Evolutionary conservation across 2,888 invertebrate species (phyloP), one percentile per base, ranked within the genome.

Genomic region (Loripinus fragilis): DNA sequence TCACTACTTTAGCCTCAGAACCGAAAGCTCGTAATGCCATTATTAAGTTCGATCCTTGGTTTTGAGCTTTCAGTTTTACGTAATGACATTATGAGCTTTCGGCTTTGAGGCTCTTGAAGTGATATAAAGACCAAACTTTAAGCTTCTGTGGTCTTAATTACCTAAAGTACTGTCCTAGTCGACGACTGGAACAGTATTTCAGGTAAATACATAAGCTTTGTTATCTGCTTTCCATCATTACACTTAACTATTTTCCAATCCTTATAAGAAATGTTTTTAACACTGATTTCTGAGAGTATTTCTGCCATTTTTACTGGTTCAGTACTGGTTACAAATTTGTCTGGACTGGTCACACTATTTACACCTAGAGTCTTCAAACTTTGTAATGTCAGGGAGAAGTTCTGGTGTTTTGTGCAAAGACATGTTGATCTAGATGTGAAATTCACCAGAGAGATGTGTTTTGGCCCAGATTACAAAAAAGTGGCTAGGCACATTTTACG

Each of bases 341-440:
- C 67, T n/a, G 42, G 42, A 67, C 67, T 67, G 17, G 67, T 67
- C 1, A 3, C 2, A 17, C 15, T n/a, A 20, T 0, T 42, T 0
- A 67, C 67, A 20, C 41, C 5, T 20, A 41, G n/a, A n/a, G 2
- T 8, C 41, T 67, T 67, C 25, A 67, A 42, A 20, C 41, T 15
- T 0, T 42, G 12, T 41, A 67, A 42, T 38, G 2, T 67, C 41
- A 42, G 17, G 30, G n/a, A 38, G 41, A 67, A 67, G 15, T 42
- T 42, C 1, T 67, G 67, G 42, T 67, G 67, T 23, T 67, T 67
- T 17, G 67, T 3, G 41, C 15, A 67, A 0, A 67, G 67, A 23
- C 42, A 67, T n/a, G 35, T 15, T 23, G 41, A 41, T n/a, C 67
- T 12, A 20, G 67, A 67, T n/a, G 67, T 1, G 28, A 67, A 0